Base-by-base conservation (phyloP, 2,797 vertebrate species). In the Chaunax sp. region DNA sequence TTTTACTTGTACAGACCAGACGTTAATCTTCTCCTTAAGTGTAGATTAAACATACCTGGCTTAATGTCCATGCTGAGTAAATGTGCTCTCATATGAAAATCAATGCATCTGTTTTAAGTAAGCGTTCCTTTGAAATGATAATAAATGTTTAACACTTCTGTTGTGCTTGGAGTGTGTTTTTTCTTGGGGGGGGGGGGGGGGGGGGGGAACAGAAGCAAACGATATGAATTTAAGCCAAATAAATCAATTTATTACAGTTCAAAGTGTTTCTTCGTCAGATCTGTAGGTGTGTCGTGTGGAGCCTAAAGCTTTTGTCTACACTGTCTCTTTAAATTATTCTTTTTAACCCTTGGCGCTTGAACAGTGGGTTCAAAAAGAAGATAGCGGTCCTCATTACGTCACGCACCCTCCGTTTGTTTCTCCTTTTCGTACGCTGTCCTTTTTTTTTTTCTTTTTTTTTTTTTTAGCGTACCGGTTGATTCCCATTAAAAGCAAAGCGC, bases 251-350 rank as follows among this genome's bases (percentile, higher is more conserved):
- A 3, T n/a, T 3, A 25, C 14, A 1, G 9, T 44, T 28, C 9
- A 3, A 16, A 44, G 19, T 10, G 5, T 16, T 35, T 26, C 1
- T 2, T 3, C 13, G 14, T 35, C n/a, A n/a, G n/a, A n/a, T n/a
- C n/a, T 35, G 5, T 30, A 9, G 28, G 13, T 14, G 13, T 8
- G 35, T 14, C 35, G 35, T 11, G 9, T 19, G 15, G 16, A 18
- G 15, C 35, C 3, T 1, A 3, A 3, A n/a, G 19, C 20, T 35
- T 14, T 37, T 19, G 9, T 23, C 1, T 16, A 58, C 53, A 45
- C 87, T 89, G 90, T 84, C 80, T 53, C 91, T 92, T 92, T 92
- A 90, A 88, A 14, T 60, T 64, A 54, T 68, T 60, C 16, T 64
- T 53, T 81, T 45, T 68, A 64, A 74, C 85, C 73, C 47, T 55